A percentile compares a stretch with the other conserved stretches of the same genome.
Evolutionary conservation across 64 coral and sea anemone species (phyloP).

Genomic region (Montipora capricornis): DNA sequence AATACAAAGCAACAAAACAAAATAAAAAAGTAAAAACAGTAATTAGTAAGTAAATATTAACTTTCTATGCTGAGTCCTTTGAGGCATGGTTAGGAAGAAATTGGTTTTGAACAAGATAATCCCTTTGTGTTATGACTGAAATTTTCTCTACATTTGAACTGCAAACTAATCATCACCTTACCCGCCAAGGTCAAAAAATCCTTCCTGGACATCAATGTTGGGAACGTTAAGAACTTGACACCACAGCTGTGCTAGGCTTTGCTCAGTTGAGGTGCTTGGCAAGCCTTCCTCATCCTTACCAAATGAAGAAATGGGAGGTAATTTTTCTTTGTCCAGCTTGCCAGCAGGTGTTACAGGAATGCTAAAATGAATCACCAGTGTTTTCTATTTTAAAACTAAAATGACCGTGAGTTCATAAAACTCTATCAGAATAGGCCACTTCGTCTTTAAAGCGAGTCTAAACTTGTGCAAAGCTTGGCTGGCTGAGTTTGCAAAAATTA

Average conservation of each 20-base stretch:
- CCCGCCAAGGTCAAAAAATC: slow-evolving; percentile 96
- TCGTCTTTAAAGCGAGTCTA: no score
- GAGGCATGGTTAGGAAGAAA: no score
- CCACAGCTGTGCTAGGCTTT: slow-evolving; percentile 67
- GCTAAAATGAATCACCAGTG: slow-evolving; percentile 6
- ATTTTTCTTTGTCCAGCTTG: slow-evolving; percentile 85
- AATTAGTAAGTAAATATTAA: no score
- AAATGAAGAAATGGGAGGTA: slow-evolving; percentile 67
- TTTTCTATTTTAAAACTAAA: neutral
- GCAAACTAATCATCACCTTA: slow-evolving; percentile 21
- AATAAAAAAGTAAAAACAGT: neutral
- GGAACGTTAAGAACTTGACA: slow-evolving; percentile 67
- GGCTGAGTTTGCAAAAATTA: no score
- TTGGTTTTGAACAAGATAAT: no score
- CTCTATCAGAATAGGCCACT: no score
- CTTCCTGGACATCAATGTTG: slow-evolving; percentile 86
- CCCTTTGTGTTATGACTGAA: no score
- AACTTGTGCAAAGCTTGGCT: no score
- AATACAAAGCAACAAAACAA: neutral
- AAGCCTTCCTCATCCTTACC: slow-evolving; percentile 73
- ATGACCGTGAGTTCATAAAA: neutral
- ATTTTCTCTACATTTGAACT: neutral
- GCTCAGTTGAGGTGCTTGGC: slow-evolving; percentile 79
- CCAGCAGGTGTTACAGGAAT: slow-evolving; percentile 84
- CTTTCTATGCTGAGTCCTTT: no score